A percentile compares a stretch with the other conserved stretches of the same genome.
Conservation (phyloP, 2,113 vertebrate species). For the Sturnus vulgaris region DNA sequence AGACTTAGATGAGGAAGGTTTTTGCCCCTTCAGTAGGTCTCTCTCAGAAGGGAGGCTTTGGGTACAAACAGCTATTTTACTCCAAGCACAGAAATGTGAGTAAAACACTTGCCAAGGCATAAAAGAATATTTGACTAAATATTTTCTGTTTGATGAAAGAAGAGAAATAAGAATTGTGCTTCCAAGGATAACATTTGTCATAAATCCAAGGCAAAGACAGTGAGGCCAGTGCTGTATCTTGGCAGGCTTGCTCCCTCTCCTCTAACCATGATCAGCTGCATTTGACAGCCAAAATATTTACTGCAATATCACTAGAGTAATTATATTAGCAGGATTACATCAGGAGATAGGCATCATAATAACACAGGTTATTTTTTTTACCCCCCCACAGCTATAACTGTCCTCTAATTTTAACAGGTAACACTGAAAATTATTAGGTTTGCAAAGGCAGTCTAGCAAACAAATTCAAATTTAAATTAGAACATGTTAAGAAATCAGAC, state of each 20-base stretch:
- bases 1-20: not conserved
- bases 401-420: conserved; percentile 4
- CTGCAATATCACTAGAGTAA: not conserved
- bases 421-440: not conserved
- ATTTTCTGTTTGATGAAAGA: conserved; percentile 29
- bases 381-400: not conserved
- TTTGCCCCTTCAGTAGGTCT: not conserved
- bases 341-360: not conserved
- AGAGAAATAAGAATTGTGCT: not conserved
- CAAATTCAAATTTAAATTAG: not conserved
- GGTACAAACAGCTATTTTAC: not conserved
- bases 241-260: not conserved
- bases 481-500: not conserved
- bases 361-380: not conserved
- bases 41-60: not conserved
- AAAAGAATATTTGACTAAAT: conserved; percentile 23
- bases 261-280: not conserved
- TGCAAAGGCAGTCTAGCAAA: not conserved
- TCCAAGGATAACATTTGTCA: conserved; percentile 7
- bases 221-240: not conserved
- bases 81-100: not conserved
- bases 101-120: not conserved
- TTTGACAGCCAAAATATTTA: not conserved
- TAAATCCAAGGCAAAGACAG: not conserved
- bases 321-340: not conserved